A percentile compares a stretch with the other conserved stretches of the same genome.
Conservation (phyloP, 2,113 vertebrate species). For the Ceyx margarethae region DNA sequence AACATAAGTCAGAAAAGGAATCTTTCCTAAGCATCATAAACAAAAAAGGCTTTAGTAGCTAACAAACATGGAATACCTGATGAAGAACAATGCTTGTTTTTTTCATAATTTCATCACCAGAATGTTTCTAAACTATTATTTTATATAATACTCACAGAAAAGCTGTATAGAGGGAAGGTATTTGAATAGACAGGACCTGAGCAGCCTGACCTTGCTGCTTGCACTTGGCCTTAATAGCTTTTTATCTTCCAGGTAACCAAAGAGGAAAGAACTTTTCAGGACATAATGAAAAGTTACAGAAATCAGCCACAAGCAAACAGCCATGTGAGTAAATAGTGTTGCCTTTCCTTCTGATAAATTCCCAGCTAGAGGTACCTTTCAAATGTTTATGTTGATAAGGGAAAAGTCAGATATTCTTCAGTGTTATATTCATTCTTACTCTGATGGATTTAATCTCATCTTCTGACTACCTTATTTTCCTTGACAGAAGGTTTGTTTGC, state of each 20-base stretch:
- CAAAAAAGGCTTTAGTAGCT: not conserved
- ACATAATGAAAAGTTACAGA: slow-evolving; percentile 98
- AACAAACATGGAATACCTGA: not conserved
- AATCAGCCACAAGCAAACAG: slow-evolving; percentile 96
- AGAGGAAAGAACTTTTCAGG: slow-evolving; percentile 93
- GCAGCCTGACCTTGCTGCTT: not conserved
- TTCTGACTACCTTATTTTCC: not conserved
- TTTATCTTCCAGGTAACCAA: slow-evolving; percentile 84
- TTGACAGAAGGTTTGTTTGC: not conserved
- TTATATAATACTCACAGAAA: not conserved
- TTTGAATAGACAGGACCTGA: not conserved
- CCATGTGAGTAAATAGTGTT: slow-evolving; percentile 80
- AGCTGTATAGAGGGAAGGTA: not conserved
- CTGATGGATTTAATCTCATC: not conserved
- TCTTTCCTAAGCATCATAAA: not conserved
- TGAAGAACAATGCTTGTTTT: not conserved
- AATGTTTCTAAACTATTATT: not conserved
- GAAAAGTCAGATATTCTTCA: not conserved
- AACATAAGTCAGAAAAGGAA: not conserved
- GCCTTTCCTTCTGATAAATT: not conserved
- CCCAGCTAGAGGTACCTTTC: not conserved
- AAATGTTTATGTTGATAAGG: not conserved
- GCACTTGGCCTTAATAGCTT: not conserved
- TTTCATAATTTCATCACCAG: not conserved
- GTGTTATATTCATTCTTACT: not conserved